A percentile compares a stretch with the other conserved stretches of the same genome.
phyloP scores from a whole-genome alignment of 2,797 vertebrate species.

The Taenioides sp. region DNA sequence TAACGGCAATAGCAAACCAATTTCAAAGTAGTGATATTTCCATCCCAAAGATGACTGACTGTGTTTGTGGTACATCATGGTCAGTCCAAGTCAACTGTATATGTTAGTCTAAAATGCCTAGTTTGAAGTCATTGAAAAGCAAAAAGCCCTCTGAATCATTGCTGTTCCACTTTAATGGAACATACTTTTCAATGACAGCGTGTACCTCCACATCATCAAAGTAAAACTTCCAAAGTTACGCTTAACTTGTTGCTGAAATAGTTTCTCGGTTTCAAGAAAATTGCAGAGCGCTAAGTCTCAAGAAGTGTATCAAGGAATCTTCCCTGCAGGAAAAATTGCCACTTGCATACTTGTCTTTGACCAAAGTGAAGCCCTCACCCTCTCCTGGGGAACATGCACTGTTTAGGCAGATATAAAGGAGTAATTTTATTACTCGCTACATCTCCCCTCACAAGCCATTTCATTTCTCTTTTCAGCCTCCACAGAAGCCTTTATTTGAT shows the following conservation, averaged over 20 bases:
- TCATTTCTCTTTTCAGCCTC: constrained; percentile 82
- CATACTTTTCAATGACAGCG: constrained; percentile 71
- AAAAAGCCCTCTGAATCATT: constrained; percentile 69
- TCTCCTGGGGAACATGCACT: constrained; percentile 79
- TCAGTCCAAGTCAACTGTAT: constrained; percentile 63
- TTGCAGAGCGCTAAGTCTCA: constrained; percentile 72
- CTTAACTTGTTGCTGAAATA: constrained; percentile 80
- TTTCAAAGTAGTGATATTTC: constrained; percentile 61
- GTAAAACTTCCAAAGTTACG: constrained; percentile 79
- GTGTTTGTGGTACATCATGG: constrained; percentile 66
- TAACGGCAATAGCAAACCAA: constrained; percentile 56
- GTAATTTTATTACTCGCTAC: constrained; percentile 86
- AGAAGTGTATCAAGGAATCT: constrained; percentile 79
- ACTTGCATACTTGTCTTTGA: constrained; percentile 83
- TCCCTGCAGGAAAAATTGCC: constrained; percentile 79
- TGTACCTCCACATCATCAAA: constrained; percentile 75
- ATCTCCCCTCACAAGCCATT: constrained; percentile 82
- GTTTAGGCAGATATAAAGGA: constrained; percentile 85
- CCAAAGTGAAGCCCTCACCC: constrained; percentile 76
- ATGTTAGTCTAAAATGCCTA: constrained; percentile 64
- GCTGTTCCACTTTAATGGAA: constrained; percentile 78
- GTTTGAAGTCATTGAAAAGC: constrained; percentile 72
- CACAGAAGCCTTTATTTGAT: constrained; percentile 85
- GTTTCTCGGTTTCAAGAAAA: constrained; percentile 79
- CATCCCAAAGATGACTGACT: constrained; percentile 47